Evolutionary conservation across 1,140 invertebrate genomes (phyloP).

Genomic region (Danaus plexippus): DNA sequence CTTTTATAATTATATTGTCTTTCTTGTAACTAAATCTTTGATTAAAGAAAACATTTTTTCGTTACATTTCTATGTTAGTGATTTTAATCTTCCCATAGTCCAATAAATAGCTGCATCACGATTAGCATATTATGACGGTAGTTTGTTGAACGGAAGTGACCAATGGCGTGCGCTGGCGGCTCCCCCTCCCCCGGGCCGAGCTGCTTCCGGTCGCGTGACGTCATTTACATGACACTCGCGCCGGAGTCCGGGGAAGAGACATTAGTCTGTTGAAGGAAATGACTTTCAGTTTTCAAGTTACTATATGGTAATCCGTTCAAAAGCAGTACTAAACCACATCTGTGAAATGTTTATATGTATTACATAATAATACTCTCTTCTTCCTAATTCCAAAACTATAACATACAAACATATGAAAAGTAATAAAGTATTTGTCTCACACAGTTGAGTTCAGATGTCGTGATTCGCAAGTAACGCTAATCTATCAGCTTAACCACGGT

Average conservation of each 20-base stretch:
- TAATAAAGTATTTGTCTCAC: too few relatives aligned
- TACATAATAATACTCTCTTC: too few relatives aligned
- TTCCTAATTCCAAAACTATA: too few relatives aligned
- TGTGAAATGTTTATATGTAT: too few relatives aligned
- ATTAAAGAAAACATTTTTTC: not conserved
- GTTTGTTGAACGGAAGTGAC: slow-evolving; percentile 65
- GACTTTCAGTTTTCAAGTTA: slow-evolving; percentile 35
- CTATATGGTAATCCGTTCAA: slow-evolving; percentile 2
- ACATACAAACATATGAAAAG: too few relatives aligned
- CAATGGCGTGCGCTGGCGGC: slow-evolving; percentile 64
- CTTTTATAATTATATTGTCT: slow-evolving; percentile 1
- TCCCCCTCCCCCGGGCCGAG: slow-evolving; percentile 52
- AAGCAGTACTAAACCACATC: too few relatives aligned
- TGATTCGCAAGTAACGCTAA: slow-evolving; percentile 55
- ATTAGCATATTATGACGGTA: slow-evolving; percentile 63
- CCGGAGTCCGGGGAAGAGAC: slow-evolving; percentile 36
- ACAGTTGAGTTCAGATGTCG: not conserved
- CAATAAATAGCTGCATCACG: slow-evolving; percentile 64
- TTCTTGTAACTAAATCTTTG: not conserved
- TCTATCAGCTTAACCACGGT: slow-evolving; percentile 66
- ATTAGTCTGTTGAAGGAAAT: slow-evolving; percentile 44
- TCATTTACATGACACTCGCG: slow-evolving; percentile 66
- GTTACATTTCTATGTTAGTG: slow-evolving; percentile 8
- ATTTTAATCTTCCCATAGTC: slow-evolving; percentile 22
- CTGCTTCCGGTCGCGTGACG: slow-evolving; percentile 67